phyloP scores from a whole-genome alignment of 2,888 invertebrate species.

The Rhagium mordax region DNA sequence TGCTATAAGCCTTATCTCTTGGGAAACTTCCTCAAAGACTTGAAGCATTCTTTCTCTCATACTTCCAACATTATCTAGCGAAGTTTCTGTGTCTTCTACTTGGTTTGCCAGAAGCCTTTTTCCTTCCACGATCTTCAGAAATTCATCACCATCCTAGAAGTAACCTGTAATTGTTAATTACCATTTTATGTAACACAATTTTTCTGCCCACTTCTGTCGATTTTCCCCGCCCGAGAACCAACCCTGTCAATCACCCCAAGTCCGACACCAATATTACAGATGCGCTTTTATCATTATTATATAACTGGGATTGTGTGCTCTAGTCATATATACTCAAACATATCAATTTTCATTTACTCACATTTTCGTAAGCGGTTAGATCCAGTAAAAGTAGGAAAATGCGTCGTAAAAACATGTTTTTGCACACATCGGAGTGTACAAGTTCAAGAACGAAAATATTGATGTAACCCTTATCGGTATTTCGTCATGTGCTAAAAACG shows the following conservation, averaged over 20 bases:
- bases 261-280: slow-evolving; percentile 3
- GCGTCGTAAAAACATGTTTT: slow-evolving; percentile 21
- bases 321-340: slow-evolving; percentile 5
- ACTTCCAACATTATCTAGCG: too few relatives aligned
- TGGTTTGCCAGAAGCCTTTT: too few relatives aligned
- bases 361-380: slow-evolving; percentile 22
- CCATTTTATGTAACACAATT: too few relatives aligned
- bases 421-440: slow-evolving; percentile 6
- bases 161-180: too few relatives aligned
- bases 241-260: not conserved
- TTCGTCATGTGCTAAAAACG: slow-evolving; percentile 18
- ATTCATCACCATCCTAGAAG: too few relatives aligned
- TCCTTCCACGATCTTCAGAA: too few relatives aligned
- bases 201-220: too few relatives aligned
- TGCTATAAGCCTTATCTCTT: too few relatives aligned
- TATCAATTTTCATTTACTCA: slow-evolving; percentile 26
- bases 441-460: slow-evolving; percentile 25
- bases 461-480: slow-evolving; percentile 12
- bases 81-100: too few relatives aligned
- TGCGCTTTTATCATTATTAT: slow-evolving; percentile 10
- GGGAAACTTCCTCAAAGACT: too few relatives aligned
- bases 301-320: not conserved
- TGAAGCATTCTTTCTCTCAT: too few relatives aligned
- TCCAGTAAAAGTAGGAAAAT: slow-evolving; percentile 16
- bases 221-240: too few relatives aligned